phyloP scores from a whole-genome alignment of 2,113 vertebrate species.

The Piprites chloris region DNA sequence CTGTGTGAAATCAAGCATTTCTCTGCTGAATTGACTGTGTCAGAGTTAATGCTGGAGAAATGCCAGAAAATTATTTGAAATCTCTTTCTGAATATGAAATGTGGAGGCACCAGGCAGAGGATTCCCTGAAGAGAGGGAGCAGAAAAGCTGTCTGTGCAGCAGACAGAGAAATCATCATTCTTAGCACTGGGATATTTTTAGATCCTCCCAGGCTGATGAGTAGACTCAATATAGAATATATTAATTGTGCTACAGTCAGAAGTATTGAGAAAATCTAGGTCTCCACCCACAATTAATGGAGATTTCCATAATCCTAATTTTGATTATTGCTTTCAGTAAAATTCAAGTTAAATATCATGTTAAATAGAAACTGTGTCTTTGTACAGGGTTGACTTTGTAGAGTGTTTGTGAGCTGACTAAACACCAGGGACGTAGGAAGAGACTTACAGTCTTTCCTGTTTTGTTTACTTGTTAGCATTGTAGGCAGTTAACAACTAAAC shows the following conservation, averaged over 20 bases:
- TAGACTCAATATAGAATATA: not conserved
- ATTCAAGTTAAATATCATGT: rapidly evolving
- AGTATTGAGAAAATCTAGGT: not conserved
- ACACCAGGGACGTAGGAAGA: not conserved
- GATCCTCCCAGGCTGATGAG: not conserved
- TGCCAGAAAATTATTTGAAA: slow-evolving; percentile 12
- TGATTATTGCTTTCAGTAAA: not conserved
- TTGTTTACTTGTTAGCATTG: not conserved
- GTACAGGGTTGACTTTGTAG: not conserved
- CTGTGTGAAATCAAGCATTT: not conserved
- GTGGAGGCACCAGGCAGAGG: not conserved
- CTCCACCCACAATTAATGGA: not conserved
- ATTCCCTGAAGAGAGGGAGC: not conserved
- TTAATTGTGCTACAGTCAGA: not conserved
- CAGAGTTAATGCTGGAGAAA: not conserved
- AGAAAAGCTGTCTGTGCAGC: not conserved
- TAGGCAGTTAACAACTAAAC: not conserved
- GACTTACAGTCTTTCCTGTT: not conserved
- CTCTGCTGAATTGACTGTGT: not conserved
- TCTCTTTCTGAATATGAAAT: not conserved
- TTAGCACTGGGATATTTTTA: not conserved
- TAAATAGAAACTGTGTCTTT: not conserved
- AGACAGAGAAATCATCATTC: not conserved
- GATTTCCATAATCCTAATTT: not conserved
- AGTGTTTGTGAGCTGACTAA: not conserved